These are phyloP conservation scores for Tuberolachnus salignus DNA, from an alignment of 2,888 invertebrate species.

Conservation along the genomic window DNA sequence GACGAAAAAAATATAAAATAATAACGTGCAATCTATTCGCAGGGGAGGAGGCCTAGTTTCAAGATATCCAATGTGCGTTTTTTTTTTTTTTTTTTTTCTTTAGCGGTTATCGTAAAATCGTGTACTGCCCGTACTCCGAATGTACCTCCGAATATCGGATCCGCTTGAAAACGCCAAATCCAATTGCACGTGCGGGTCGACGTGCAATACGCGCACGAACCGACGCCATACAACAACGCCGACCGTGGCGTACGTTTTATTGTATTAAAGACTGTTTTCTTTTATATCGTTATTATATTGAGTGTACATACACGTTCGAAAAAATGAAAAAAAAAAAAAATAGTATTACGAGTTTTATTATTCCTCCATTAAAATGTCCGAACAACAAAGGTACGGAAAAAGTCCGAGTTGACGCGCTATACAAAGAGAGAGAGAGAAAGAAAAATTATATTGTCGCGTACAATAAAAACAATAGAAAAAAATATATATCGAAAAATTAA, in stretches of 20 bases:
- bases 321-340: no score
- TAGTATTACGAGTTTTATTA: background rate
- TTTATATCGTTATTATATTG: conserved; percentile 13
- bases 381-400: conserved; percentile 18
- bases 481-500: conserved; percentile 23
- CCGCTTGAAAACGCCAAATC: background rate
- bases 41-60: background rate
- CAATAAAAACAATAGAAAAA: conserved; percentile 15
- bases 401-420: background rate
- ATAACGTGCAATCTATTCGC: background rate
- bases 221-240: background rate
- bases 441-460: background rate
- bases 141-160: background rate
- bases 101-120: background rate
- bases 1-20: background rate
- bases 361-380: conserved; percentile 15
- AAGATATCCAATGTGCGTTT: background rate
- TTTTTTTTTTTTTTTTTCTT: no score
- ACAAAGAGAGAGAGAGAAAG: conserved; percentile 5
- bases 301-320: background rate
- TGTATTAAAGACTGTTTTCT: conserved; percentile 4
- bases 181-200: background rate
- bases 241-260: conserved; percentile 6
- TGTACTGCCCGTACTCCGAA: background rate
- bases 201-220: no score